phyloP scores from a whole-genome alignment of 2,113 vertebrate species.

The Zingel zingel region DNA sequence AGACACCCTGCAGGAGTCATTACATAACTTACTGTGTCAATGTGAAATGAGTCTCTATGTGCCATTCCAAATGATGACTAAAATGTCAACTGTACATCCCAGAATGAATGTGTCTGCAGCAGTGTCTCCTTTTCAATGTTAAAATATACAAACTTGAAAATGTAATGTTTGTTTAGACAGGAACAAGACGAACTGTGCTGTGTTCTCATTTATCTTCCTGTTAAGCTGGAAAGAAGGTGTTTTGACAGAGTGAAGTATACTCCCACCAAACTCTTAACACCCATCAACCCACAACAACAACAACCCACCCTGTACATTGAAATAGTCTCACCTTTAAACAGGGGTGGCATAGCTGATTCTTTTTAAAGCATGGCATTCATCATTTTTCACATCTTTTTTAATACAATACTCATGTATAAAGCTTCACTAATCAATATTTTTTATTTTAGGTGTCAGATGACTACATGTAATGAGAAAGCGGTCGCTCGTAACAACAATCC shows the following conservation, averaged over 20 bases:
- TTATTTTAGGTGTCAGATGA: too few species aligned
- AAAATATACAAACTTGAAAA: conserved; percentile 37
- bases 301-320: background rate
- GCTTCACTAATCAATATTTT: background rate
- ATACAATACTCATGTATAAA: background rate
- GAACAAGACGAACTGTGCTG: conserved; percentile 23
- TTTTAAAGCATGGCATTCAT: background rate
- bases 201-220: conserved; percentile 36
- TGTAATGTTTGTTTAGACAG: conserved; percentile 49
- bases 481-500: too few species aligned
- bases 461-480: background rate
- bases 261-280: background rate
- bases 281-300: conserved; percentile 14
- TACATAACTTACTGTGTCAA: conserved; percentile 15
- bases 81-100: conserved; percentile 25
- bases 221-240: conserved; percentile 29
- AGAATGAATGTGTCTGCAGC: conserved; percentile 40
- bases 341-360: background rate
- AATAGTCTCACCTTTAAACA: conserved; percentile 8
- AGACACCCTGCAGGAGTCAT: conserved; percentile 23
- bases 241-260: conserved; percentile 16
- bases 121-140: conserved; percentile 28
- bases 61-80: conserved; percentile 29
- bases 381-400: background rate
- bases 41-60: conserved; percentile 18